Conservation (phyloP, 2,113 vertebrate species). For the Columbina picui region DNA sequence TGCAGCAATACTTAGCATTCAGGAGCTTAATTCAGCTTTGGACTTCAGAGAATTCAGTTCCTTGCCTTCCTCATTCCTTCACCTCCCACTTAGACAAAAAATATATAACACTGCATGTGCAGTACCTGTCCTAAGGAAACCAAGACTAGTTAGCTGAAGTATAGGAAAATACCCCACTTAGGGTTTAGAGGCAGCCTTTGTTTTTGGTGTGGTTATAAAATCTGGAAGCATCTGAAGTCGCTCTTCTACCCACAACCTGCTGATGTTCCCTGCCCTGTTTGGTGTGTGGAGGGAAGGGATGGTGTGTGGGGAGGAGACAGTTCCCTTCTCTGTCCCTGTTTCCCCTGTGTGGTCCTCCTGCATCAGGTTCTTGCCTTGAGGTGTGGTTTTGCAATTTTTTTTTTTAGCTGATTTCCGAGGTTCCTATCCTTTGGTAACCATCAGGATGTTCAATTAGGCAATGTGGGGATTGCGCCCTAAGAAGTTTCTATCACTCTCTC, state of each 20-base stretch:
- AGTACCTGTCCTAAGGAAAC: background rate
- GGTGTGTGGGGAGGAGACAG: background rate
- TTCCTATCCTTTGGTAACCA: background rate
- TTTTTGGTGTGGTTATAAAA: background rate
- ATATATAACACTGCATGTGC: background rate
- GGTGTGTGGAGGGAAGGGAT: background rate
- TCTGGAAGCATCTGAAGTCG: background rate
- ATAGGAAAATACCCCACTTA: background rate
- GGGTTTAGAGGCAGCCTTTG: background rate
- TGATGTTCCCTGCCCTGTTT: background rate
- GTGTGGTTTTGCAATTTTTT: background rate
- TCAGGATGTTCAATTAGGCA: background rate
- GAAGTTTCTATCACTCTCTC: background rate
- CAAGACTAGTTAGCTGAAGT: background rate
- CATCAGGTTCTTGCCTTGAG: background rate
- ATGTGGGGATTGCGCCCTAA: background rate
- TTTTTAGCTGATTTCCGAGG: background rate
- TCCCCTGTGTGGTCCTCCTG: background rate
- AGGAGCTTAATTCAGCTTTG: constrained; percentile 36
- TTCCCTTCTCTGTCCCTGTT: background rate
- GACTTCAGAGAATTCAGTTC: constrained; percentile 23
- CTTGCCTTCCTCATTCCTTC: background rate
- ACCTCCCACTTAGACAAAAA: background rate
- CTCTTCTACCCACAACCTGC: background rate
- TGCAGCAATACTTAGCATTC: constrained; percentile 53